Conservation (phyloP, 2,113 vertebrate species). For the Odobenus rosmarus region DNA sequence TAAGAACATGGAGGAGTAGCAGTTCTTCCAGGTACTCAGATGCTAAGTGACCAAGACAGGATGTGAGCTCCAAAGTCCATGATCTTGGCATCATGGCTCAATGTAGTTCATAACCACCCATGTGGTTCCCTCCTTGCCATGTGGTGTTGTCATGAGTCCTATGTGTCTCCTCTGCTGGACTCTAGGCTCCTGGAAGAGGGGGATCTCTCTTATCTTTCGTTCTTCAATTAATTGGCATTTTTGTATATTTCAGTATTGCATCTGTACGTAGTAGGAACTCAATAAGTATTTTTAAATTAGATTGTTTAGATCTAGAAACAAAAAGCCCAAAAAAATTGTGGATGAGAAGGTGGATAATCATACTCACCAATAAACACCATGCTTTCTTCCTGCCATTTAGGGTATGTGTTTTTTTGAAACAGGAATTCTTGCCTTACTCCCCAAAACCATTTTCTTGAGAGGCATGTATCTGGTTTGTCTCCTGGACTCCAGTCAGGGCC, state of each 20-base stretch:
- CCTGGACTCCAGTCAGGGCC: background rate
- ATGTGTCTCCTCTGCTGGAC: background rate
- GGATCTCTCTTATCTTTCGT: background rate
- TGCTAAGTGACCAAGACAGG: background rate
- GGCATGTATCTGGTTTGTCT: slow-evolving; percentile 48
- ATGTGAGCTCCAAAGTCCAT: background rate
- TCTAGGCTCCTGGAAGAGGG: background rate
- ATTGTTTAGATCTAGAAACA: slow-evolving; percentile 21
- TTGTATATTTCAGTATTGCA: background rate
- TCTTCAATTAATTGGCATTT: slow-evolving; percentile 6
- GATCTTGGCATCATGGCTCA: background rate
- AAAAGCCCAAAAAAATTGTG: background rate
- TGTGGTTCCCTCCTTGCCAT: background rate
- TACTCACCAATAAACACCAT: background rate
- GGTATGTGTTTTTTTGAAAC: slow-evolving; percentile 27
- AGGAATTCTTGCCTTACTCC: background rate
- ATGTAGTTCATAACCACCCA: background rate
- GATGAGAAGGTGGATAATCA: background rate
- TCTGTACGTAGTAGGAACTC: slow-evolving; percentile 6
- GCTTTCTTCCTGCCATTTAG: background rate
- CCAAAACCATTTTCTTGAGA: slow-evolving; percentile 44
- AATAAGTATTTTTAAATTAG: background rate
- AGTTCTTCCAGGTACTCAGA: background rate
- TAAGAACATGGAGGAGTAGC: background rate
- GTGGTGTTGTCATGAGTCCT: too few relatives aligned